These are phyloP conservation scores for Noctua fimbriata DNA, from an alignment of 2,888 invertebrate species.

Conservation along the genomic window DNA sequence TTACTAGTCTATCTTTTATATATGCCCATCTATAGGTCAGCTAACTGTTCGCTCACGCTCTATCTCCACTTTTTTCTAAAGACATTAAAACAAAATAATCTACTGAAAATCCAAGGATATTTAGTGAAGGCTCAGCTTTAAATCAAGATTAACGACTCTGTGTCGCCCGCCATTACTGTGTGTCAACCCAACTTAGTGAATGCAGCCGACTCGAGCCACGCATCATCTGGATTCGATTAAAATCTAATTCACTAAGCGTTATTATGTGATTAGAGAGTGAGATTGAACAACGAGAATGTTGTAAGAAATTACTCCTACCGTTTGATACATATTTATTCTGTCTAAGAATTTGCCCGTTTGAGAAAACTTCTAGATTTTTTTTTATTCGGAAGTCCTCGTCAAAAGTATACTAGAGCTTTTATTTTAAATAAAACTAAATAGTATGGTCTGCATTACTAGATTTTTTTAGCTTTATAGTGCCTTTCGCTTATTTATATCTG, in stretches of 20 bases:
- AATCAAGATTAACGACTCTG: slow-evolving; percentile 67
- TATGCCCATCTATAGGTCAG: not conserved
- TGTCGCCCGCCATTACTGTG: slow-evolving; percentile 62
- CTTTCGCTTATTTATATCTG: not conserved
- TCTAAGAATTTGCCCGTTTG: not conserved
- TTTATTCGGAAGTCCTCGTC: no score
- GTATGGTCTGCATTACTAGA: not conserved
- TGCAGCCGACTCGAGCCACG: slow-evolving; percentile 51
- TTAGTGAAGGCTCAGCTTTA: slow-evolving; percentile 57
- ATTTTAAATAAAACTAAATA: no score
- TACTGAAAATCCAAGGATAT: slow-evolving; percentile 22
- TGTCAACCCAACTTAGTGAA: slow-evolving; percentile 60
- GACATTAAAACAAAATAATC: slow-evolving; percentile 26
- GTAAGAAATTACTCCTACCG: not conserved
- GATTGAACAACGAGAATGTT: slow-evolving; percentile 28
- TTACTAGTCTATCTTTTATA: not conserved
- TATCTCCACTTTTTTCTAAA: not conserved
- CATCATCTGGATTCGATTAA: slow-evolving; percentile 68
- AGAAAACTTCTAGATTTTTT: no score
- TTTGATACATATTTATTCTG: not conserved
- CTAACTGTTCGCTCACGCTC: not conserved
- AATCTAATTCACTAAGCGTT: slow-evolving; percentile 66
- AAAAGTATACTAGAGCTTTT: no score
- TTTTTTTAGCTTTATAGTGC: not conserved
- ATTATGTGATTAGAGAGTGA: slow-evolving; percentile 32